Percentiles rank a stretch among this genome's conserved stretches.
These are phyloP conservation scores for Mnemiopsis leidyi DNA, from an alignment of 37 sponge, comb jelly and placozoan genomes.

Conservation along the genomic window DNA sequence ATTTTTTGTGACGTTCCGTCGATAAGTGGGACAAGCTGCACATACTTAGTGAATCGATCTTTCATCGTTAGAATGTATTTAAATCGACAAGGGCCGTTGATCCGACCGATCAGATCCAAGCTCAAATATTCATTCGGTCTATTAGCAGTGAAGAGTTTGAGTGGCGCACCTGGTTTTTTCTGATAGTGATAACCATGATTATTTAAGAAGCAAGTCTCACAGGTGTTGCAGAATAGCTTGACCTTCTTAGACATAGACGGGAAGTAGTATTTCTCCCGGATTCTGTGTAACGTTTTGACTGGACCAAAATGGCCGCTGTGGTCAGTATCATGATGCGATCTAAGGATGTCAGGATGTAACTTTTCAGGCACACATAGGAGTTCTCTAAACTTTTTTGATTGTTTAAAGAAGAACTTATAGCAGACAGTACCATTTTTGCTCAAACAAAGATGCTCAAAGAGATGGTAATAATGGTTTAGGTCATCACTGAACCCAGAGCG, in stretches of 20 bases:
- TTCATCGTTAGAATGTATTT: slow-evolving; percentile 15
- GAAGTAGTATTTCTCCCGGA: slow-evolving; percentile 19
- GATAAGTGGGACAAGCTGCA: background rate
- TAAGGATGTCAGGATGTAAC: background rate
- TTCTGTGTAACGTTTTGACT: background rate
- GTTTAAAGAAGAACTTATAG: background rate
- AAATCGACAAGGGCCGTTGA: background rate
- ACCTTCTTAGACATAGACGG: background rate
- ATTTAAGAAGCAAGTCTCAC: background rate
- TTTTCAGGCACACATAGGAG: background rate
- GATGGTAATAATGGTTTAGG: background rate
- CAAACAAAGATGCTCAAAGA: background rate
- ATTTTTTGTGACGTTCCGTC: background rate
- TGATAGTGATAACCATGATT: background rate
- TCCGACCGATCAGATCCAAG: background rate
- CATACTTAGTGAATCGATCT: background rate
- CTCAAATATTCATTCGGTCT: background rate
- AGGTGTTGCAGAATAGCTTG: background rate
- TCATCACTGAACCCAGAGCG: background rate
- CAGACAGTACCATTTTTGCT: background rate
- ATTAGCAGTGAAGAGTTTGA: background rate
- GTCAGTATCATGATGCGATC: background rate
- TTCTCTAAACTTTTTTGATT: background rate
- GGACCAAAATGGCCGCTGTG: slow-evolving; percentile 1
- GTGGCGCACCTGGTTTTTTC: slow-evolving; percentile 4